phyloP scores from a whole-genome alignment of 2,888 invertebrate genomes.

The Hemithea aestivaria region DNA sequence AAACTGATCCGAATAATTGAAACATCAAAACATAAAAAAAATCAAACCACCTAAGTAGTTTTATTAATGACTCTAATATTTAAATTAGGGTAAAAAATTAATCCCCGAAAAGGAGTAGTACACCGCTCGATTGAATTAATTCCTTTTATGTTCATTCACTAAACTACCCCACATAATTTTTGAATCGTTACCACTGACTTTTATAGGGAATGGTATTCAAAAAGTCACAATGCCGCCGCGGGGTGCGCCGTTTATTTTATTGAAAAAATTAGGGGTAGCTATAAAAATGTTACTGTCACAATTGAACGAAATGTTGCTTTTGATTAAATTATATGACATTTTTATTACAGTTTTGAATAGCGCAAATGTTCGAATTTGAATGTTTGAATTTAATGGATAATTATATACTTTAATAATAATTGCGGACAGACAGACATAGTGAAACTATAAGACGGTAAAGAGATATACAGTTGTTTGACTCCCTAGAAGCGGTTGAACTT shows the following conservation, averaged over 20 bases:
- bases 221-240: constrained; percentile 30
- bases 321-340: constrained; percentile 3
- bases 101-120: constrained; percentile 20
- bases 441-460: too few relatives aligned
- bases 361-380: too few relatives aligned
- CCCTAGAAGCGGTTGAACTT: too few relatives aligned
- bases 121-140: constrained; percentile 25
- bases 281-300: constrained; percentile 21
- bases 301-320: constrained; percentile 4
- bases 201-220: constrained; percentile 29
- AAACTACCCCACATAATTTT: constrained; percentile 30
- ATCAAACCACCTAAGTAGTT: too few relatives aligned
- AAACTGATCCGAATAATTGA: not conserved
- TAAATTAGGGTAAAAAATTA: constrained; percentile 21
- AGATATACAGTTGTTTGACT: too few relatives aligned
- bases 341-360: too few relatives aligned
- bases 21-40: too few relatives aligned
- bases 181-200: constrained; percentile 31
- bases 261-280: constrained; percentile 25
- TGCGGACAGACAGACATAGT: too few relatives aligned
- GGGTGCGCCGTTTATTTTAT: constrained; percentile 28
- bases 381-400: too few relatives aligned
- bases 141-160: constrained; percentile 15
- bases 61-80: constrained; percentile 6
- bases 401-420: too few relatives aligned